Base-by-base conservation (phyloP, 2,888 invertebrate species). In the Cecidostiba fungosa region DNA sequence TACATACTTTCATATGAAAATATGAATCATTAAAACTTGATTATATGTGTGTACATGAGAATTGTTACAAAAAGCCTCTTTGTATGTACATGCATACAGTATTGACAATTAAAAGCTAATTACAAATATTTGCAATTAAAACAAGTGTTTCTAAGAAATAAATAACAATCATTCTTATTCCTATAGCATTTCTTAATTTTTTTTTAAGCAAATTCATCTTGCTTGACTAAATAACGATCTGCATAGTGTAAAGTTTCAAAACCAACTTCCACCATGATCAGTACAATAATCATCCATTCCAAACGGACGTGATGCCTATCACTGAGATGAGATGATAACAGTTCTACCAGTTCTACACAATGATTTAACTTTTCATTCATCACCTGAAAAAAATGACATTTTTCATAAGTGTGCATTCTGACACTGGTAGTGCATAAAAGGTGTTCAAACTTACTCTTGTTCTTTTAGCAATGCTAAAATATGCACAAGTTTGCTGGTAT, bases 261-360 rank as follows among this genome's bases (percentile, higher is more conserved):
- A 87, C 95, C 96, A 23, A 99, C 99, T 94, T 99, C 99, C 0
- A 99, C 97, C 95, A 98, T 96, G 94, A 99, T 99, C 62, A 99
- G 95, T 32, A 97, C 95, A 87, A 99, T 99, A 88, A 99, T 98
- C 97, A 99, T 98, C 98, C 98, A 98, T 93, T 99, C 99, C 0
- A 99, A 95, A 0, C 98, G 95, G 16, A 98, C 96, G 93, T 99
- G 98, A 94, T 99, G 99, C 14, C 96, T 95, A 94, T 99, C 99
- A 83, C 97, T 98, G 39, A 99, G 95, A 95, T 99, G 98, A 43
- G 97, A 95, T 0, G 97, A 97, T 10, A 99, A 94, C 86, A 99
- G 94, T 91, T 98, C 98, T 10, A 99, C 96, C 26, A 99, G 94
- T 90, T 99, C 98, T 82, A 97, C 97, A 92, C 99, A 99, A 93